A percentile compares a stretch with the other conserved stretches of the same genome.
Evolutionary conservation across 2,113 vertebrate species (phyloP).

Genomic region (Mormyrus lacerda): DNA sequence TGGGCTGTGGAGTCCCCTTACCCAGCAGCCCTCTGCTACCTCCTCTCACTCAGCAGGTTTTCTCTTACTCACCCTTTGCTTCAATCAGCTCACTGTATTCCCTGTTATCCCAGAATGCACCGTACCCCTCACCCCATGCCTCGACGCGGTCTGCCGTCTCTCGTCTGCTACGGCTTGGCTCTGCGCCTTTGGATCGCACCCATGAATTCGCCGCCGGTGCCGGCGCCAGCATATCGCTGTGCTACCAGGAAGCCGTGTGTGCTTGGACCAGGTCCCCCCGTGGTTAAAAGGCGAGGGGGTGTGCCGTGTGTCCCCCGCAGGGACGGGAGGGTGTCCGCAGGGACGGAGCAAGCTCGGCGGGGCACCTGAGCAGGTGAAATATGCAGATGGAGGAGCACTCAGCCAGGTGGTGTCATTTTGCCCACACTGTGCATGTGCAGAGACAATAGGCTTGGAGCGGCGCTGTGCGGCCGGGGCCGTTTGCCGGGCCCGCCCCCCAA

Average conservation of each 20-base stretch:
- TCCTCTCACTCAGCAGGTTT: neutral
- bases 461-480: neutral
- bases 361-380: neutral
- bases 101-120: constrained; percentile 8
- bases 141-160: neutral
- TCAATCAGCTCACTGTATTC: neutral
- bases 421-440: neutral
- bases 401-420: neutral
- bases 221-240: neutral
- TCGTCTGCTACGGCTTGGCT: neutral
- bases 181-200: neutral
- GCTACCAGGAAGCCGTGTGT: neutral
- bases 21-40: neutral
- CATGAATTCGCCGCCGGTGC: neutral
- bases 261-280: neutral
- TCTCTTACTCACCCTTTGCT: neutral
- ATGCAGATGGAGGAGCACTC: neutral
- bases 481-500: neutral
- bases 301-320: too few relatives aligned
- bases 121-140: neutral
- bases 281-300: neutral
- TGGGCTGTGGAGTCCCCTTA: neutral
- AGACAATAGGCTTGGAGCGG: neutral
- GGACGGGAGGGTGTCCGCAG: too few relatives aligned
- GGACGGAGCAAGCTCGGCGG: neutral